Conservation (phyloP, 2,888 invertebrate species). For the Podotricha telesiphe region DNA sequence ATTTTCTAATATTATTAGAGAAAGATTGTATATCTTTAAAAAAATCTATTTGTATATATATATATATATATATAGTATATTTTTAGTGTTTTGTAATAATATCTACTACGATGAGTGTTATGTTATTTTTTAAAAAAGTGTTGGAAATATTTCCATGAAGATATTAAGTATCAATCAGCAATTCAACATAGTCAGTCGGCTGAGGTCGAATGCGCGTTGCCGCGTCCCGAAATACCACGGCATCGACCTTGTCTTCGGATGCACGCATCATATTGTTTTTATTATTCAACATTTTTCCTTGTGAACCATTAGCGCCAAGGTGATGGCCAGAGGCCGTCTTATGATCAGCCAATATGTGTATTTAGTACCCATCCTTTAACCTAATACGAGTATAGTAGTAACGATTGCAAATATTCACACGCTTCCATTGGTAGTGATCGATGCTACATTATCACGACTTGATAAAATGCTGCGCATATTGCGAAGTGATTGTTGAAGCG, state of each 20-base stretch:
- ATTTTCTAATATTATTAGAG: too few species aligned
- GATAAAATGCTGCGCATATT: slow-evolving; percentile 40
- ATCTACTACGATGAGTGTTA: neutral
- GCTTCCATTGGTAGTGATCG: slow-evolving; percentile 36
- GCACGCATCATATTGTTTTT: slow-evolving; percentile 74
- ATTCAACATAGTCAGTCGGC: slow-evolving; percentile 60
- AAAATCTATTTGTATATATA: too few species aligned
- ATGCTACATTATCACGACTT: slow-evolving; percentile 46
- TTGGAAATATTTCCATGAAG: slow-evolving; percentile 62
- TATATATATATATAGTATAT: neutral
- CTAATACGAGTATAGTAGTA: neutral
- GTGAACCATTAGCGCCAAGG: slow-evolving; percentile 67
- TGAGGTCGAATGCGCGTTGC: slow-evolving; percentile 61
- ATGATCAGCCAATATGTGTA: slow-evolving; percentile 44
- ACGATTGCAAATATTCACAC: slow-evolving; percentile 30
- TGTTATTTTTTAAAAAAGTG: slow-evolving; percentile 40
- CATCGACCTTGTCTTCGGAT: slow-evolving; percentile 78
- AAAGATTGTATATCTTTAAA: neutral
- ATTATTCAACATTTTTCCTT: slow-evolving; percentile 71
- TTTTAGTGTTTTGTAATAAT: neutral
- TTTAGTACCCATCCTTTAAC: neutral
- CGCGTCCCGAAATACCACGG: slow-evolving; percentile 76
- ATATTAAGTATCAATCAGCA: slow-evolving; percentile 67
- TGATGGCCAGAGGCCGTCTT: slow-evolving; percentile 61
- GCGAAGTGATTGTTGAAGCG: slow-evolving; percentile 44